Conservation (phyloP, 2,797 vertebrate genomes). For the Xenentodon cancila region DNA sequence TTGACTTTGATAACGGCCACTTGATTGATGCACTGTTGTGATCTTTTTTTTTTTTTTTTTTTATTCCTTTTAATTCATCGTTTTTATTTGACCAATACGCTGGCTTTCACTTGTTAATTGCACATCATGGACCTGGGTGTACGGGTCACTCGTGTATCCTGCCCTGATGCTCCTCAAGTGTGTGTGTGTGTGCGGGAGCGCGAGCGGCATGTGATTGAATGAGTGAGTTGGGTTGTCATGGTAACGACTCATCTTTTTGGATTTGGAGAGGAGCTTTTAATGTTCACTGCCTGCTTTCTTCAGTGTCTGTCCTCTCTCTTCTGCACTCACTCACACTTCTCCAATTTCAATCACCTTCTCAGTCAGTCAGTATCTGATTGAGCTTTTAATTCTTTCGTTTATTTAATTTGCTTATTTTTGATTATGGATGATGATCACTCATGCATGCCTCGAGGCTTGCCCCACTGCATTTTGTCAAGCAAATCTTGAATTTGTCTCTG, state of each 20-base stretch:
- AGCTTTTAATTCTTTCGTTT: conserved; percentile 31
- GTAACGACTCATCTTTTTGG: conserved; percentile 51
- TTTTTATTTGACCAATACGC: conserved; percentile 78
- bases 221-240: conserved; percentile 53
- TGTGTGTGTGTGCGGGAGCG: conserved; percentile 22
- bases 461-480: conserved; percentile 72
- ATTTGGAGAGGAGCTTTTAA: conserved; percentile 68
- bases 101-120: conserved; percentile 82
- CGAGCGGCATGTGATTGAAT: conserved; percentile 12
- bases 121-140: conserved; percentile 80
- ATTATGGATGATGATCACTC: conserved; percentile 39
- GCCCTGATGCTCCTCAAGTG: conserved; percentile 69
- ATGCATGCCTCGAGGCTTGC: conserved; percentile 74
- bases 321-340: conserved; percentile 66
- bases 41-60: conserved; percentile 55
- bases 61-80: conserved; percentile 67
- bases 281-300: conserved; percentile 77
- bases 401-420: conserved; percentile 4
- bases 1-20: conserved; percentile 82
- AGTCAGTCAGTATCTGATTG: conserved; percentile 43
- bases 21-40: conserved; percentile 84
- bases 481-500: conserved; percentile 56
- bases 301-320: conserved; percentile 62
- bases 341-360: conserved; percentile 62
- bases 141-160: conserved; percentile 78